Base-by-base conservation (phyloP, 2,888 invertebrate genomes). In the Rhamnusium bicolor region DNA sequence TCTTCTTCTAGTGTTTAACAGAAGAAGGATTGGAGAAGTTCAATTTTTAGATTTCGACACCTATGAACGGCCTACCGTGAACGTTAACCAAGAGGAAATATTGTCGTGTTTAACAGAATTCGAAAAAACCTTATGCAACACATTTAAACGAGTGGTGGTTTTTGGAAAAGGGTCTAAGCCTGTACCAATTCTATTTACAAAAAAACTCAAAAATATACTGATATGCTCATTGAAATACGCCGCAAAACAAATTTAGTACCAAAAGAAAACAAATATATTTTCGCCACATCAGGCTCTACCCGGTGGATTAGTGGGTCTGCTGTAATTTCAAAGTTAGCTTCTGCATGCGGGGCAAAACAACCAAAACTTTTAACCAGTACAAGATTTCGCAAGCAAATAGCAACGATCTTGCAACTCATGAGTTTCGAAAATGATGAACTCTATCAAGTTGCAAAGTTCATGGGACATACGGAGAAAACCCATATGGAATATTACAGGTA, bases 31-130 rank as follows among this genome's bases (percentile, higher is more conserved):
- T 47, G 67, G 63, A 58, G 60, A 69, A 24, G 63, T 74, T 8
- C 63, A 68, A 14, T 70, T 60, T 53, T 65, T 67, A 18, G 63
- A 73, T 49, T 54, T 67, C 18, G 54, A 49, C 19, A 60, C 65
- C 0, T 74, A 69, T 27, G 49, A 72, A 58, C 47, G 24, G n/a
- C 54, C 53, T 67, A 10, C 18, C 24, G 24, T 16, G 24, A 8
- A 60, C 5, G 24, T 62, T 21, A 71, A 75, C 62, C 72, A 75
- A 53, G 72, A 71, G 24, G 72, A 72, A 61, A 72, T 68, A 7
- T 54, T 69, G 24, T 21, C 65, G 3, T 62, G 60, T 18, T 56
- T 77, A 16, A 67, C 65, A 56, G 71, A 73, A 62, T 49, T 73
- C 5, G 72, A 70, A 70, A 73, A 67, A 72, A 49, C 21, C 12